These are phyloP conservation scores for Aromia moschata DNA, from an alignment of 2,888 invertebrate species.

Conservation along the genomic window DNA sequence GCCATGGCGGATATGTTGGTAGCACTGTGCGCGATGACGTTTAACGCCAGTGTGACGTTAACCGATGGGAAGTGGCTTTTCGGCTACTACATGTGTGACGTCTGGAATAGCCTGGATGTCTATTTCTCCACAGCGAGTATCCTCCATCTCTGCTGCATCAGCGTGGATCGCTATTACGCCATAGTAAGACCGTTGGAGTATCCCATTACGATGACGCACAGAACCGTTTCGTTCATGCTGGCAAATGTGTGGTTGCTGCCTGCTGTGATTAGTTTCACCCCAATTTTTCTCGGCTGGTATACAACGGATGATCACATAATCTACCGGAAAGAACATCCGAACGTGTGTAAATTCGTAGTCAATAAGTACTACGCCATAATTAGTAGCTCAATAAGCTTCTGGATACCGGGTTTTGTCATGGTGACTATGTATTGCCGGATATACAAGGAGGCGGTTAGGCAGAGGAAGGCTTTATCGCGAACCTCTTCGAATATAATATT, in stretches of 20 bases:
- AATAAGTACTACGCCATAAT: conserved; percentile 88
- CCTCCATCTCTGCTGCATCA: conserved; percentile 92
- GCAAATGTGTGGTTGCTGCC: conserved; percentile 93
- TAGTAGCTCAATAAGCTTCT: conserved; percentile 90
- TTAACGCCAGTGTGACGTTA: conserved; percentile 86
- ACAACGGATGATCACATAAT: conserved; percentile 70
- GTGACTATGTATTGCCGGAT: conserved; percentile 90
- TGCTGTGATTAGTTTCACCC: conserved; percentile 90
- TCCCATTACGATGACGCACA: conserved; percentile 89
- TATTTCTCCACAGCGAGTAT: conserved; percentile 93
- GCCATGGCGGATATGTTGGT: conserved; percentile 95
- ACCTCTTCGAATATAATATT: conserved; percentile 88
- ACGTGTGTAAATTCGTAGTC: conserved; percentile 84
- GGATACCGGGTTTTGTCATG: conserved; percentile 94
- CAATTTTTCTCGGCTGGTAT: conserved; percentile 90
- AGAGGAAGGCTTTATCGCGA: conserved; percentile 82
- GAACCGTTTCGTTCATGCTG: conserved; percentile 82
- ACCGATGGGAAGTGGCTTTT: conserved; percentile 89
- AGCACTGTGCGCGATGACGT: conserved; percentile 91
- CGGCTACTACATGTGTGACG: conserved; percentile 89
- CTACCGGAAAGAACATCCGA: conserved; percentile 71
- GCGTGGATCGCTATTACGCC: conserved; percentile 86
- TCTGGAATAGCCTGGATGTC: conserved; percentile 94
- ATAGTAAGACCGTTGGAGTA: conserved; percentile 93
- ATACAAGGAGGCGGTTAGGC: conserved; percentile 83